Evolutionary conservation across 2,113 vertebrate species (phyloP).

Genomic region (Sapajus apella): DNA sequence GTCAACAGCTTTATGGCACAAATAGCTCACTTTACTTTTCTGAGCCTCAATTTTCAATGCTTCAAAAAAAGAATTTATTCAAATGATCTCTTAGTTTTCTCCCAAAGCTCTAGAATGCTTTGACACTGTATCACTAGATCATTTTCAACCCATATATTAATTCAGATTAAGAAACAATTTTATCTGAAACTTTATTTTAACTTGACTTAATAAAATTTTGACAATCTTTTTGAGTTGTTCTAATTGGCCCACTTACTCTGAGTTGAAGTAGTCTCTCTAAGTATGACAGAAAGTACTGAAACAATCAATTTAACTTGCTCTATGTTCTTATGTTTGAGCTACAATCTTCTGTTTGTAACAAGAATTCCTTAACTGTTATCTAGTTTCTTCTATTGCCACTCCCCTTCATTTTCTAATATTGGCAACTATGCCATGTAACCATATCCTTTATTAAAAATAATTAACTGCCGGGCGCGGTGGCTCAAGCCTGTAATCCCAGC

Average conservation of each 20-base stretch:
- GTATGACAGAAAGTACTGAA: background rate
- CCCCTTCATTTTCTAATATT: background rate
- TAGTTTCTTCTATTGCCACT: background rate
- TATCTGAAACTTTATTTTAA: conserved; percentile 38
- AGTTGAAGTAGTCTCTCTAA: background rate
- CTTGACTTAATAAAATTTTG: conserved; percentile 28
- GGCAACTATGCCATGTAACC: background rate
- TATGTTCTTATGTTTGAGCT: background rate
- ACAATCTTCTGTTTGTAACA: background rate
- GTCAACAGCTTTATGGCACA: background rate
- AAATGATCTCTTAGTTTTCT: background rate
- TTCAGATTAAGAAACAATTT: background rate
- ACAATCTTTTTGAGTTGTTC: background rate
- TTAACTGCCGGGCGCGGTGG: no score
- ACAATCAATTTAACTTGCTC: conserved; percentile 4
- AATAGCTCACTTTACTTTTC: background rate
- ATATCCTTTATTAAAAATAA: background rate
- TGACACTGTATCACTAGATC: background rate
- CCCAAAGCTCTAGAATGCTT: background rate
- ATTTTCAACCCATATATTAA: conserved; percentile 21
- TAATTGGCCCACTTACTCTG: background rate
- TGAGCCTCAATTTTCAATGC: background rate
- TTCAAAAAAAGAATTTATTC: background rate
- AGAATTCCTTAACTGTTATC: background rate
- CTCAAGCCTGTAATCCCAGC: no score